Evolutionary conservation across 2,113 vertebrate genomes (phyloP), one percentile per base, ranked within the genome.

Genomic region (Pao palembangensis): DNA sequence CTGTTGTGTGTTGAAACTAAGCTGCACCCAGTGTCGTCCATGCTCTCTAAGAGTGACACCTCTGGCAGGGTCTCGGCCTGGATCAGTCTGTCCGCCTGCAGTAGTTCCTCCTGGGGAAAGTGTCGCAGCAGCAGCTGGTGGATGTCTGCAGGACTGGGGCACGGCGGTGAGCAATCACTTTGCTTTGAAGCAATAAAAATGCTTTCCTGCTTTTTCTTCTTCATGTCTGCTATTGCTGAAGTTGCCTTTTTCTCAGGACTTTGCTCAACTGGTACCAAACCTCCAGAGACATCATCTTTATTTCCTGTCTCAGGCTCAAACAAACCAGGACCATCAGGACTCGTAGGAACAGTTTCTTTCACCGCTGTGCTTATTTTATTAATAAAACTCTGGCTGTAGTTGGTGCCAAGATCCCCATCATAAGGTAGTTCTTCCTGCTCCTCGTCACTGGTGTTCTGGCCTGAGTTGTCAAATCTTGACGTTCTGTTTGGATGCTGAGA

Each of bases 31-130:
- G 86, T 79, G 76, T 93, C 90, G 49, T 91, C 84, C 59, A 87
- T 51, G 71, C 93, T 93, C 12, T 95, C 93, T 8, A 89, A 76
- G 20, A 90, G 80, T 6, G 92, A 93, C 13, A 75, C 82, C 56
- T 96, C 93, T 1, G 94, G 94, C 67, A 94, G 84, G 34, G 92
- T 94, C 82, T 98, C 93, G 0, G 83, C 85, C 50, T 91, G 91
- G 20, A 94, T 94, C 59, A 91, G 80, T 64, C 78, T 85, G 17
- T 70, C 80, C 0, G 80, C 61, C 65, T 53, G 76, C 16, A 86
- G 61, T 61, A 92, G 67, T 13, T 91, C 89, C 19, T 88, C 92
- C 58, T 85, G 75, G 48, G 90, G 78, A 58, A 94, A 90, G 68
- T 94, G 92, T 23, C 64, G 89, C 62, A 89, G 81, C 61, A 94